Evolutionary conservation across 64 coral and sea anemone species (phyloP), one percentile per base, ranked within the genome.

Genomic region (Stichodactyla mertensii): DNA sequence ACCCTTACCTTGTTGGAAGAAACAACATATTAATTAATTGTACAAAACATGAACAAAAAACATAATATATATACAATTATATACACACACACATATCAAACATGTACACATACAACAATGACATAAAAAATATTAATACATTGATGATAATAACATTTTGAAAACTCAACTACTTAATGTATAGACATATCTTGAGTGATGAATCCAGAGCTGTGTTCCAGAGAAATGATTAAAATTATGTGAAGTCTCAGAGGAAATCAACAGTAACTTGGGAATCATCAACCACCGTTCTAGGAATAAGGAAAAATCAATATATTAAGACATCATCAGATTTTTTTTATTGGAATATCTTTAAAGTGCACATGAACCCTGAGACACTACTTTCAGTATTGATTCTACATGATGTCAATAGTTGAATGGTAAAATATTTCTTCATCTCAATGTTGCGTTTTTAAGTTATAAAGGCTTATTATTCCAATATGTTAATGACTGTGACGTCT

Each of bases 241-340:
- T 53, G 78, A 54, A 3, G 16, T 52, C 51, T 92, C 85, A 94
- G 18, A 99, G 84, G 45, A 99, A 99, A 87, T 99, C 97, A 70
- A 99, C 97, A 51, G 97, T 99, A 16, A 99, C 91, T 78, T 99
- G 97, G 71, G 92, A 94, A 77, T 94, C 93, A 83, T 99, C 97
- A 36, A 99, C 97, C 67, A 95, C 86, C 26, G 93, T 94, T 87
- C 97, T 99, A 91, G 28, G 83, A 90, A 83, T 69, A 26, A 79
- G 55, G 52, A 64, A 55, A 54, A 93, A 78, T 77, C 16, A 86
- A 55, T 12, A 84, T 56, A 16, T 85, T 4, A 45, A 45, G 36
- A 45, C 36, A 45, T 45, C 36, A 45, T 45, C 36, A 45, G 36
- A 45, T n/a, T n/a, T n/a, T n/a, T n/a, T n/a, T 1, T 45, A 45